Evolutionary conservation across 2,113 vertebrate species (phyloP).

Genomic region (Mugil cephalus): DNA sequence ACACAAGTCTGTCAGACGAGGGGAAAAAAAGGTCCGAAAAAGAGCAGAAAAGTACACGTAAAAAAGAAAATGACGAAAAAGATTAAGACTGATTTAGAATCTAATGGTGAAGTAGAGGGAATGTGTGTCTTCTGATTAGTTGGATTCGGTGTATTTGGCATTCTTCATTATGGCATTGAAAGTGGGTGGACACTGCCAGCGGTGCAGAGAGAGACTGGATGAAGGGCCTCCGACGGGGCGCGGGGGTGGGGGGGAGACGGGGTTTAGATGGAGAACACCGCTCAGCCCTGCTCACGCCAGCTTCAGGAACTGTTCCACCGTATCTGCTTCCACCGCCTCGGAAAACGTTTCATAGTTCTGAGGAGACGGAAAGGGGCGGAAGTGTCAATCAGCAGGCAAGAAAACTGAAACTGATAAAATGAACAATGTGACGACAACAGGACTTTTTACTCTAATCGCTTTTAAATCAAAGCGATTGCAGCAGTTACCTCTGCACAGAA

Average conservation of each 20-base stretch:
- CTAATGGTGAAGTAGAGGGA: conserved; percentile 32
- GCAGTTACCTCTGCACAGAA: too few relatives aligned
- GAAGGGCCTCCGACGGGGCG: conserved; percentile 34
- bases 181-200: conserved; percentile 68
- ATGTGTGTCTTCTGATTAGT: conserved; percentile 66
- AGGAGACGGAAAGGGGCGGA: conserved; percentile 29
- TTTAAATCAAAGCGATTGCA: too few relatives aligned
- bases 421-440: too few relatives aligned
- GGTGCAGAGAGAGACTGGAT: conserved; percentile 60
- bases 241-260: background rate
- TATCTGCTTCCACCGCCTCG: conserved; percentile 93
- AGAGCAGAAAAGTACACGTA: background rate
- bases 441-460: too few relatives aligned
- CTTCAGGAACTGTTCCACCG: conserved; percentile 94
- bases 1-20: conserved; percentile 40
- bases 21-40: background rate
- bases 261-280: conserved; percentile 30
- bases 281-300: conserved; percentile 84
- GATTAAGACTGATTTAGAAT: conserved; percentile 37
- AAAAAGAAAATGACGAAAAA: conserved; percentile 37
- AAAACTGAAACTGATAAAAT: too few relatives aligned
- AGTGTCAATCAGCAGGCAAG: background rate
- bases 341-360: conserved; percentile 94
- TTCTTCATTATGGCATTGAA: conserved; percentile 77
- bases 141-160: conserved; percentile 84